phyloP scores from a whole-genome alignment of 2,888 invertebrate species.

The Lithodes maja region DNA sequence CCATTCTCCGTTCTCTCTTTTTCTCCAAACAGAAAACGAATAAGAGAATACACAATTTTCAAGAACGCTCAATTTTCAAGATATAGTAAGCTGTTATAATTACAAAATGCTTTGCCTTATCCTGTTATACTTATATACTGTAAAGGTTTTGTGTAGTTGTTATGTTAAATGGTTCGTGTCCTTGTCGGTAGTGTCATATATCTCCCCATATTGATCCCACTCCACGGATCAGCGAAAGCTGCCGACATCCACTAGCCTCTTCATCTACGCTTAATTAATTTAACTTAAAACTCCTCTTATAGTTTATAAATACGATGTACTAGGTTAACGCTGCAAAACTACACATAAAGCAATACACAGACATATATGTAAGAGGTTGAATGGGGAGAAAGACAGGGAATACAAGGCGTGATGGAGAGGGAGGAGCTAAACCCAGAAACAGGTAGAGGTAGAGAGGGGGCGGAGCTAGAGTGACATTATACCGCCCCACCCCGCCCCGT shows the following conservation, averaged over 20 bases:
- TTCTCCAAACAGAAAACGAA: background rate
- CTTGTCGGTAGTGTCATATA: background rate
- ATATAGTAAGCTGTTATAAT: background rate
- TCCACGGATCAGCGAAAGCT: background rate
- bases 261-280: background rate
- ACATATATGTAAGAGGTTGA: background rate
- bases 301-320: too few relatives aligned
- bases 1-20: slow-evolving; percentile 1
- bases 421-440: background rate
- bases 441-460: slow-evolving; percentile 19
- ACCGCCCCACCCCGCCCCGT: slow-evolving; percentile 18
- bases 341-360: background rate
- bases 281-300: background rate
- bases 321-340: too few relatives aligned
- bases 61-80: too few relatives aligned
- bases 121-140: background rate
- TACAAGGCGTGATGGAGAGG: background rate
- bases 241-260: background rate
- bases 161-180: too few relatives aligned
- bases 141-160: background rate
- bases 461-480: background rate
- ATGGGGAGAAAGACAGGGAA: background rate
- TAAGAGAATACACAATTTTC: too few relatives aligned
- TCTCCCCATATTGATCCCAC: background rate
- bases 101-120: background rate